Conservation (phyloP, 2,113 vertebrate genomes). For the Mormyrus iriodes region DNA sequence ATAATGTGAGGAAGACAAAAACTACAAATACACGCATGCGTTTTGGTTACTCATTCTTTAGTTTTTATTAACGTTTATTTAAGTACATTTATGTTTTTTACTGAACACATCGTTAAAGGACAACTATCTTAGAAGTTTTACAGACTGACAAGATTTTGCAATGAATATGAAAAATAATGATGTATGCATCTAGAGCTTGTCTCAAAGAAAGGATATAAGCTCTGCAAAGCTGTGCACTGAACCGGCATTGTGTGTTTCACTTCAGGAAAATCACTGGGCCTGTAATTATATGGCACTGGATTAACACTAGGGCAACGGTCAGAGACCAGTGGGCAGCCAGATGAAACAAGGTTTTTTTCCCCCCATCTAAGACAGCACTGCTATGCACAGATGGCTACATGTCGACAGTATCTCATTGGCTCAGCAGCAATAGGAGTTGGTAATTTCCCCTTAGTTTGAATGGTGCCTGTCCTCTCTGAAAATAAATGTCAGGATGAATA, state of each 20-base stretch:
- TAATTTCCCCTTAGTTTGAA: background rate
- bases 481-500: background rate
- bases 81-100: background rate
- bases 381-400: slow-evolving; percentile 2
- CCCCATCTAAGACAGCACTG: background rate
- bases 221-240: background rate
- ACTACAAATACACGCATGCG: background rate
- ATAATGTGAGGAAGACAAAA: background rate
- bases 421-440: background rate
- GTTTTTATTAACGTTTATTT: background rate
- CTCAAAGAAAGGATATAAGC: background rate
- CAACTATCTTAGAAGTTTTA: background rate
- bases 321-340: background rate
- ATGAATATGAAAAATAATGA: background rate
- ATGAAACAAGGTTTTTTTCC: background rate
- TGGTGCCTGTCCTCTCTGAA: background rate
- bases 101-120: background rate
- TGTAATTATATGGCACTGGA: slow-evolving; percentile 3
- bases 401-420: background rate
- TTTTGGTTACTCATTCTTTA: background rate
- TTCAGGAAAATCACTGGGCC: background rate
- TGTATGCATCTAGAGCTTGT: background rate
- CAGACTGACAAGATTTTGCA: background rate
- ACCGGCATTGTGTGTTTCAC: background rate
- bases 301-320: background rate